These are phyloP conservation scores for Oryzias javanicus DNA, from an alignment of 2,113 vertebrate species.

Conservation along the genomic window DNA sequence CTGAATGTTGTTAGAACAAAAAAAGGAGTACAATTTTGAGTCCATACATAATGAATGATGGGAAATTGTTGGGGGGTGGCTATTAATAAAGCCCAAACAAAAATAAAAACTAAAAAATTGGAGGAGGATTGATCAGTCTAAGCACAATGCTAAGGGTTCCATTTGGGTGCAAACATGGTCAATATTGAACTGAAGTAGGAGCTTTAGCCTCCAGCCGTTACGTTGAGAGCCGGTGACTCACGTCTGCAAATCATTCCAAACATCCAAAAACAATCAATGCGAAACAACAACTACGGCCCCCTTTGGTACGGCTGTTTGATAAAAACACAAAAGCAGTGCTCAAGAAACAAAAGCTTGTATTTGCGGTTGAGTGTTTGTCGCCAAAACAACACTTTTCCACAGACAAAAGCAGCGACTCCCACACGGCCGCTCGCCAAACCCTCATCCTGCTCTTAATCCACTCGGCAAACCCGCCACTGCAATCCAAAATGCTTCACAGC, in stretches of 20 bases:
- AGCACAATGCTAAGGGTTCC: slow-evolving; percentile 32
- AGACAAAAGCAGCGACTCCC: slow-evolving; percentile 55
- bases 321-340: slow-evolving; percentile 49
- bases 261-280: slow-evolving; percentile 33
- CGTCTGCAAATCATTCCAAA: not conserved
- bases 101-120: slow-evolving; percentile 3
- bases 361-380: slow-evolving; percentile 59
- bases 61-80: slow-evolving; percentile 10
- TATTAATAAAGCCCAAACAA: slow-evolving; percentile 4
- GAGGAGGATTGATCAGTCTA: slow-evolving; percentile 42
- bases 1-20: slow-evolving; percentile 7
- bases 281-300: slow-evolving; percentile 30
- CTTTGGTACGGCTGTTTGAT: slow-evolving; percentile 43
- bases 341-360: slow-evolving; percentile 54
- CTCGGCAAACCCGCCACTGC: slow-evolving; percentile 23
- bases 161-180: slow-evolving; percentile 18
- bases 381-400: slow-evolving; percentile 62
- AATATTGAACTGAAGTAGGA: slow-evolving; percentile 5
- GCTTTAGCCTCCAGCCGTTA: not conserved
- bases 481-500: slow-evolving; percentile 50
- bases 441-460: slow-evolving; percentile 50
- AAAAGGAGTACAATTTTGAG: slow-evolving; percentile 11
- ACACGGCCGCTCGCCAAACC: slow-evolving; percentile 47
- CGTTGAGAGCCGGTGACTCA: not conserved
- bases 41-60: slow-evolving; percentile 12